Conservation (phyloP, 2,113 vertebrate species). For the Muntiacus muntjak region DNA sequence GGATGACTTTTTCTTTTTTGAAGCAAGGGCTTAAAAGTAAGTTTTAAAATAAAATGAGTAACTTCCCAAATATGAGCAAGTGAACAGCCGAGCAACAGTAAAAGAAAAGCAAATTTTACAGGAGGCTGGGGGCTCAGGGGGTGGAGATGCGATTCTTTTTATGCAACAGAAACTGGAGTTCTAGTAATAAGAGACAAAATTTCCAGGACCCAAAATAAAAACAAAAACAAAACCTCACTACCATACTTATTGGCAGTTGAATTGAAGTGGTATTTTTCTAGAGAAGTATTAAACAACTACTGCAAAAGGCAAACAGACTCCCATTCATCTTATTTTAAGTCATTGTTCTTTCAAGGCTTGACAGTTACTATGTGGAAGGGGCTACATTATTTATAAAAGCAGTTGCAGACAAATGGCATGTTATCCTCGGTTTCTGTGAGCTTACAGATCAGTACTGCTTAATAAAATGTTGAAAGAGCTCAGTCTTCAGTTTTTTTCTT, state of each 20-base stretch:
- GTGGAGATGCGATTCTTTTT: neutral
- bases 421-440: neutral
- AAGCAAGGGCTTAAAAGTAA: constrained; percentile 55
- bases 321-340: constrained; percentile 50
- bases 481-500: constrained; percentile 6
- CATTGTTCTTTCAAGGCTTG: constrained; percentile 30
- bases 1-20: constrained; percentile 66
- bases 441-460: neutral
- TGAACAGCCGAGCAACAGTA: constrained; percentile 44
- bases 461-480: neutral
- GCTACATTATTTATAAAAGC: neutral
- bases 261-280: constrained; percentile 26
- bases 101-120: neutral
- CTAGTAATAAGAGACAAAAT: neutral
- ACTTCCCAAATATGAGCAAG: constrained; percentile 63
- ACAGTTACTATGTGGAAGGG: neutral
- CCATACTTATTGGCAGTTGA: constrained; percentile 23
- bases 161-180: neutral
- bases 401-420: neutral
- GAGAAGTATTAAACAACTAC: constrained; percentile 34
- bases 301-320: constrained; percentile 43
- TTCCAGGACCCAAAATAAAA: neutral
- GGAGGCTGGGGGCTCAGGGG: neutral
- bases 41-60: constrained; percentile 65
- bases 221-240: neutral